Percentiles rank a stretch among this genome's conserved stretches.
phyloP scores from a whole-genome alignment of 2,797 vertebrate species.

The Sitta carolinensis region DNA sequence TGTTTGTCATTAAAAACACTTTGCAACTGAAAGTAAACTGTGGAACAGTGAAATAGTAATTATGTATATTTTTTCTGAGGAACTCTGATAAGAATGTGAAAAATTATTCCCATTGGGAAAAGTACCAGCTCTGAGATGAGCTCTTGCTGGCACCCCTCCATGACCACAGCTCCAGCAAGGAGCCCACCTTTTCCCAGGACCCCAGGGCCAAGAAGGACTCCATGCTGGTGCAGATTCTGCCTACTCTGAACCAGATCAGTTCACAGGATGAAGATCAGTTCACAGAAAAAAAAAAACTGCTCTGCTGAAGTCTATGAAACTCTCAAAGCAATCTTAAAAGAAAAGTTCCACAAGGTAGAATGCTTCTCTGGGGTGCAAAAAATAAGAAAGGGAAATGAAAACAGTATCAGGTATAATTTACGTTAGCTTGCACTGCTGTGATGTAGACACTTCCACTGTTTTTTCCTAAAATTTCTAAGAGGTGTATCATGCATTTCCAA shows the following conservation, averaged over 20 bases:
- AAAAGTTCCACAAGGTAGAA: neutral
- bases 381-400: neutral
- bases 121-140: neutral
- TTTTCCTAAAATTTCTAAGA: neutral
- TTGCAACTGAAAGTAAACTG: neutral
- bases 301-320: neutral
- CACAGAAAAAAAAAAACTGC: neutral
- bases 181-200: neutral
- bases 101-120: neutral
- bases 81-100: neutral
- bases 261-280: neutral
- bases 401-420: neutral
- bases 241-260: neutral
- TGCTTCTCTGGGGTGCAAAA: neutral
- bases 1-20: neutral
- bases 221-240: neutral
- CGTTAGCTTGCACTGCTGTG: neutral
- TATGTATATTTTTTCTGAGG: neutral
- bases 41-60: neutral
- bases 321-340: neutral
- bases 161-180: neutral
- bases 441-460: neutral
- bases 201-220: neutral
- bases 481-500: neutral
- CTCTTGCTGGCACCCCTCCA: accelerated